Base-by-base conservation (phyloP, 2,113 vertebrate genomes). In the Galemys pyrenaicus region DNA sequence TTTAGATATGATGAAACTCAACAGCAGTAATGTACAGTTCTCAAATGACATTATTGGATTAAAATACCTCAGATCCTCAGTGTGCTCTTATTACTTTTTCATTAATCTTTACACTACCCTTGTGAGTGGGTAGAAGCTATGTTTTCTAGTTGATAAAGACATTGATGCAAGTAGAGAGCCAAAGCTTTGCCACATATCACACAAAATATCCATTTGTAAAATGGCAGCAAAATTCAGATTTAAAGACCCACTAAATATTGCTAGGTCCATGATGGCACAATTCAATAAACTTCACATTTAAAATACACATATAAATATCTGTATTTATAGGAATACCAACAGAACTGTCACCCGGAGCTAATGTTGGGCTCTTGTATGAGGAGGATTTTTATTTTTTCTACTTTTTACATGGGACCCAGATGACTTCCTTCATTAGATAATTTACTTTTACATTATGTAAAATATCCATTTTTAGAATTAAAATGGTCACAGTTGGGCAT, bases 401-500 rank as follows among this genome's bases (percentile, higher is more conserved):
- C 54, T 77, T 65, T 78, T 92, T 30, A 32, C 7, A 58, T n/a
- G 44, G 65, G 1, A 67, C 5, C n/a, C 28, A 3, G 37, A 90
- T 62, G 20, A 3, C 4, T 65, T 85, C 46, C 6, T 58, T 79
- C 46, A n/a, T 83, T 56, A 46, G 19, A 19, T 35, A 92, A 82
- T 86, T 91, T 78, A 6, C 3, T 74, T 83, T 89, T 92, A 37
- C 85, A 74, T 83, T 58, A 89, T 83, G 24, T 68, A 92, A 92
- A 78, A 39, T 58, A 6, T 46, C 84, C 19, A 62, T 35, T 93
- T 97, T 92, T 90, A 54, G 19, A 73, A 81, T 93, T 94, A 78
- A 68, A 87, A 60, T 82, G n/a, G 74, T 3, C 67, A 74, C 5
- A 74, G 13, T 64, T 73, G 62, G 46, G 41, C 28, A 80, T 68